Percentiles rank a stretch among this genome's conserved stretches.
These are phyloP conservation scores for Periplaneta americana DNA, from an alignment of 1,140 invertebrate genomes.

Conservation along the genomic window DNA sequence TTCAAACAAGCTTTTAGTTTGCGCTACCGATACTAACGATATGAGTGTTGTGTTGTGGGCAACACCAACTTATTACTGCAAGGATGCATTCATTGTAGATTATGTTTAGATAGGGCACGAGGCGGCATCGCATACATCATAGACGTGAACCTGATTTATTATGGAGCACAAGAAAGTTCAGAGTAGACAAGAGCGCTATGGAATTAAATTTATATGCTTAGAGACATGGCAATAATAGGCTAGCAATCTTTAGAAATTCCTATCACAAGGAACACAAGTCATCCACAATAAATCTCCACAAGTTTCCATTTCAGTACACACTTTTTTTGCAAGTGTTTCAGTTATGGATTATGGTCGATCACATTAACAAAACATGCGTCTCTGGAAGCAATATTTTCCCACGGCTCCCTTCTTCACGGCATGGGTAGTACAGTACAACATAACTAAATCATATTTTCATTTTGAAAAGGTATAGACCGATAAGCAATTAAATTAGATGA, in stretches of 20 bases:
- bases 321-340: background rate
- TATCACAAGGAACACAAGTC: background rate
- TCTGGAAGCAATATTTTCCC: background rate
- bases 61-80: background rate
- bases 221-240: background rate
- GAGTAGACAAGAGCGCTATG: background rate
- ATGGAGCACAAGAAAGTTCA: background rate
- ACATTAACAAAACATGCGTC: background rate
- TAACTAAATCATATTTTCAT: no score
- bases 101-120: background rate
- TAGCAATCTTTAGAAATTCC: background rate
- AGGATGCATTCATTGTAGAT: background rate
- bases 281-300: background rate
- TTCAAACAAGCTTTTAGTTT: background rate
- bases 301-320: background rate
- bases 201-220: background rate
- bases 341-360: background rate
- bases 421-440: no score
- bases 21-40: background rate
- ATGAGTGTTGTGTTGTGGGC: background rate
- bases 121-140: background rate
- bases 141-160: background rate
- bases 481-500: no score
- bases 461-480: no score
- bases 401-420: background rate